Evolutionary conservation across 2,797 vertebrate genomes (phyloP).

Genomic region (Ateles fusciceps): DNA sequence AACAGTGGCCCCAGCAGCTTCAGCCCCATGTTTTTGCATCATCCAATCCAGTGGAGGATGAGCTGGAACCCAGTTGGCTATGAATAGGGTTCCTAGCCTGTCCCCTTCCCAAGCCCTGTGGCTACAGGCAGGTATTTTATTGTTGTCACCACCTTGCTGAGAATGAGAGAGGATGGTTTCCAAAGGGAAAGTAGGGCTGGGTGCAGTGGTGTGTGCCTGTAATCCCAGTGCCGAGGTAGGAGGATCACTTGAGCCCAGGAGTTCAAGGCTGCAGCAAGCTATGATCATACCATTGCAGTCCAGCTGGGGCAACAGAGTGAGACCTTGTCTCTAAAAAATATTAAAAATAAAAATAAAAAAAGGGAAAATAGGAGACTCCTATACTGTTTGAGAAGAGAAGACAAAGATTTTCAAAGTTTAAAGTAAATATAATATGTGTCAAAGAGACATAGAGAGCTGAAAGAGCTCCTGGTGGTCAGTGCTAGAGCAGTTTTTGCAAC

Average conservation of each 20-base stretch:
- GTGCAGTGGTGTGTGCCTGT: too few species aligned
- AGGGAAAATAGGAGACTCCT: neutral
- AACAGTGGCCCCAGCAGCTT: neutral
- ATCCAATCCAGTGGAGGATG: neutral
- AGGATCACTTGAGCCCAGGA: too few species aligned
- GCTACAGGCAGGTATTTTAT: neutral
- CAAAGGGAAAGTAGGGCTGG: too few species aligned
- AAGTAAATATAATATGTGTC: neutral
- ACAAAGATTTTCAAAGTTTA: neutral
- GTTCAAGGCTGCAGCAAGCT: too few species aligned
- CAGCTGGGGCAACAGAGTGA: too few species aligned
- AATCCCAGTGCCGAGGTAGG: too few species aligned
- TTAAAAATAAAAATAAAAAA: too few species aligned
- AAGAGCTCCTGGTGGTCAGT: neutral
- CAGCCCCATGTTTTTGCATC: neutral
- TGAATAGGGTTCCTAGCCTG: neutral
- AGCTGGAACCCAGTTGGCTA: neutral
- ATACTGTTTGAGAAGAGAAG: neutral
- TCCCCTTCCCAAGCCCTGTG: neutral
- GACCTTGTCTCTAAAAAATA: too few species aligned
- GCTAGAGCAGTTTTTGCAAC: neutral
- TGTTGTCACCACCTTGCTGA: neutral
- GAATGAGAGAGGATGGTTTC: neutral
- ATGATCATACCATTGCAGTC: too few species aligned
- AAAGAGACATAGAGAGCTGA: neutral